Percentiles rank a stretch among this genome's conserved stretches.
These are phyloP conservation scores for Muricea muricata DNA, from an alignment of 92 coral and sea anemone species.

Conservation along the genomic window DNA sequence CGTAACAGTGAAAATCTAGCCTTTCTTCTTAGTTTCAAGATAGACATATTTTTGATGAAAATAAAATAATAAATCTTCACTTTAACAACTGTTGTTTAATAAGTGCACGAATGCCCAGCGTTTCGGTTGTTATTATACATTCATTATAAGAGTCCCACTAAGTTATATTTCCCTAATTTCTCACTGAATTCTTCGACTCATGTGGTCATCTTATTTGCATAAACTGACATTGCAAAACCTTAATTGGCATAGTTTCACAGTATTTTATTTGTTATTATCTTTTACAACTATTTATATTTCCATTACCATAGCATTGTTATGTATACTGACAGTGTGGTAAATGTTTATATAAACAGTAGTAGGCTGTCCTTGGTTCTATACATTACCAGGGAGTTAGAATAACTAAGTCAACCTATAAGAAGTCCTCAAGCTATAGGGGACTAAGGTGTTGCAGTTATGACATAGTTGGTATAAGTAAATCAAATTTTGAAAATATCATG, in stretches of 20 bases:
- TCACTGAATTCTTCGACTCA: neutral
- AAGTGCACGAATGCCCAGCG: neutral
- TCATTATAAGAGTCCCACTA: neutral
- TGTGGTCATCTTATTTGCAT: conserved; percentile 7
- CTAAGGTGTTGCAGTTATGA: too few species aligned
- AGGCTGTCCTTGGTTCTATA: neutral
- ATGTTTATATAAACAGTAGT: conserved; percentile 6
- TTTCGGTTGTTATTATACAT: neutral
- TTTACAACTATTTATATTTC: conserved; percentile 13
- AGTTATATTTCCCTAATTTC: neutral
- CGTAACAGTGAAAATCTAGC: too few species aligned
- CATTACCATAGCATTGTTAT: conserved; percentile 14
- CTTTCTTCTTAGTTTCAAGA: too few species aligned
- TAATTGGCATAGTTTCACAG: conserved; percentile 8
- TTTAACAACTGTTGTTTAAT: too few species aligned
- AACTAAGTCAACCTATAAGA: neutral
- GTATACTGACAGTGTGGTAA: conserved; percentile 5
- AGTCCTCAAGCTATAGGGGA: too few species aligned
- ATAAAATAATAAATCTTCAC: too few species aligned
- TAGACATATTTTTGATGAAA: too few species aligned
- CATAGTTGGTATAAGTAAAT: too few species aligned
- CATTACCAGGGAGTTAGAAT: neutral
- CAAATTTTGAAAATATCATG: too few species aligned
- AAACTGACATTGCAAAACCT: neutral
- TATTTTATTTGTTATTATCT: conserved; percentile 1